Evolutionary conservation across 1,140 invertebrate genomes (phyloP).

Genomic region (Drosophila kepulauana): DNA sequence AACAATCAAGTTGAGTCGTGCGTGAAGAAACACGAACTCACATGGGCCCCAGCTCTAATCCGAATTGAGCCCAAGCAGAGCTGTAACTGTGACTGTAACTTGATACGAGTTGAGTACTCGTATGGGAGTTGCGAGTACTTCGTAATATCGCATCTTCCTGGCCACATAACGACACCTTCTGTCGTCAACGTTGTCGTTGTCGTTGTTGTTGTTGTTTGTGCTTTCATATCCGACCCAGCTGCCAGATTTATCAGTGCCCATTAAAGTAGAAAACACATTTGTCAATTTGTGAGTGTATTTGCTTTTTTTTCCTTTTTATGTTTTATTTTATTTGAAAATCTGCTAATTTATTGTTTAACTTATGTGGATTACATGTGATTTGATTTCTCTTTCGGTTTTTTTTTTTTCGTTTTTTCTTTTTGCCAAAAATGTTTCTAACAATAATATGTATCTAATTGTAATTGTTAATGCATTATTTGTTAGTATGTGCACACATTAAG

Average conservation of each 20-base stretch:
- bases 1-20: constrained; percentile 10
- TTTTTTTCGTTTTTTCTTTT: background rate
- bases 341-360: constrained; percentile 58
- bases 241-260: constrained; percentile 13
- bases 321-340: constrained; percentile 72
- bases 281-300: constrained; percentile 39
- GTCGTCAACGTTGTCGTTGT: constrained; percentile 45
- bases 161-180: constrained; percentile 58
- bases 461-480: constrained; percentile 26
- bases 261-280: constrained; percentile 61
- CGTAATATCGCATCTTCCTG: constrained; percentile 30
- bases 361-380: constrained; percentile 69
- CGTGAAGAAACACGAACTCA: constrained; percentile 10
- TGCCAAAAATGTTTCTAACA: constrained; percentile 56
- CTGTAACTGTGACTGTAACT: constrained; percentile 29
- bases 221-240: background rate
- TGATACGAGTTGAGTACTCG: constrained; percentile 13
- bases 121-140: constrained; percentile 11
- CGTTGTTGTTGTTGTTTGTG: background rate
- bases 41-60: constrained; percentile 8
- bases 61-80: background rate
- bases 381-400: constrained; percentile 17
- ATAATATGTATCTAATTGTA: constrained; percentile 46
- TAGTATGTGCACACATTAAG: constrained; percentile 67
- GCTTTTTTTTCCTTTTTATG: constrained; percentile 49